Evolutionary conservation across 2,113 vertebrate species (phyloP).

Genomic region (Marcusenius ussheri): DNA sequence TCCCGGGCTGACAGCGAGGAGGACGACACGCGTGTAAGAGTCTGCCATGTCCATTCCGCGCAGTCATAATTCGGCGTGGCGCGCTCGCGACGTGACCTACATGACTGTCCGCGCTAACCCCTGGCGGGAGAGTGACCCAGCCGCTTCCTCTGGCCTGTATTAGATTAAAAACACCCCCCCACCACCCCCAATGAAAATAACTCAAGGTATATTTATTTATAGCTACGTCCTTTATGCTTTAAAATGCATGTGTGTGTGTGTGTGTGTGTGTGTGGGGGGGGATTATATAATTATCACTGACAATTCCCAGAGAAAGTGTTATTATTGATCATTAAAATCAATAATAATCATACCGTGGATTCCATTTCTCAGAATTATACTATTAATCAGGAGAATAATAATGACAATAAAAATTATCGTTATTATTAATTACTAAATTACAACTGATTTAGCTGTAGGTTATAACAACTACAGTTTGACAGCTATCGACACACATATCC

Average conservation of each 20-base stretch:
- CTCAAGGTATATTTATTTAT: not conserved
- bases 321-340: not conserved
- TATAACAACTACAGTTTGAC: not conserved
- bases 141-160: not conserved
- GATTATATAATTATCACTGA: not conserved
- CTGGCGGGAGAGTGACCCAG: conserved; percentile 27
- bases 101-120: conserved; percentile 14
- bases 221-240: not conserved
- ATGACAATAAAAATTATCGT: not conserved
- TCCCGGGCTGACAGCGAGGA: conserved; percentile 23
- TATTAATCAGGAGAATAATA: not conserved
- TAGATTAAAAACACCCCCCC: not conserved
- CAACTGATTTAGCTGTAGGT: not conserved
- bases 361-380: not conserved
- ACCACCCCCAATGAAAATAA: not conserved
- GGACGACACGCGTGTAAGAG: conserved; percentile 35
- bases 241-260: not conserved
- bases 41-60: conserved; percentile 33
- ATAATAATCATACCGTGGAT: not conserved
- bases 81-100: conserved; percentile 18
- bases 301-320: not conserved
- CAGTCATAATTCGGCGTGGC: conserved; percentile 21
- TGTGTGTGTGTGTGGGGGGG: not conserved
- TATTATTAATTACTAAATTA: not conserved
- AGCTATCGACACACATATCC: not conserved